A percentile compares a stretch with the other conserved stretches of the same genome.
Evolutionary conservation across 2,888 invertebrate genomes (phyloP).

Genomic region (Netelia fuscicornis): DNA sequence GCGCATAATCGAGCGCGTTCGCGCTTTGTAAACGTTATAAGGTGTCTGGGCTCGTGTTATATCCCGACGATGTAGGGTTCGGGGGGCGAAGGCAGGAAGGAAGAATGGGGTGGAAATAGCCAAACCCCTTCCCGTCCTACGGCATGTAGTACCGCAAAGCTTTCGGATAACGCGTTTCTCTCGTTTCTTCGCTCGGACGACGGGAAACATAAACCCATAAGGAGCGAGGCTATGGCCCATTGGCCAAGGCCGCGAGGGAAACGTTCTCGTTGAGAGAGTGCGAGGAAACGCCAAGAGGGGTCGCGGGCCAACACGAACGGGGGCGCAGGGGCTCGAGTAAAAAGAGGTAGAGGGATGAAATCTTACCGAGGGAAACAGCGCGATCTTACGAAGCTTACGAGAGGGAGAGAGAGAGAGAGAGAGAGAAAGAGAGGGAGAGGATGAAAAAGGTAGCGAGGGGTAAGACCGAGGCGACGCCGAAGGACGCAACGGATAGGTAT

Average conservation of each 20-base stretch:
- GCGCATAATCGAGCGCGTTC: constrained; percentile 62
- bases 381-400: not conserved
- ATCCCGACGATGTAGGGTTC: not conserved
- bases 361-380: constrained; percentile 13
- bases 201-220: constrained; percentile 76
- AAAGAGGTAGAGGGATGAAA: constrained; percentile 50
- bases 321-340: constrained; percentile 17
- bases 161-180: constrained; percentile 54
- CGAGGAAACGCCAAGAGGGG: constrained; percentile 39
- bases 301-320: constrained; percentile 27
- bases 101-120: not conserved
- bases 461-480: constrained; percentile 65
- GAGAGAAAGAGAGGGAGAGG: not conserved
- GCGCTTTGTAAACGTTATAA: constrained; percentile 49
- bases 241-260: constrained; percentile 67
- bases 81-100: not conserved
- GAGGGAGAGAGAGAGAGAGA: not conserved
- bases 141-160: not conserved
- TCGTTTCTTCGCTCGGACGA: constrained; percentile 64
- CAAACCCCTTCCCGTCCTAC: too few relatives aligned
- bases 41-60: constrained; percentile 7
- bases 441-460: constrained; percentile 33
- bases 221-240: constrained; percentile 71
- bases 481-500: constrained; percentile 76
- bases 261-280: constrained; percentile 40